phyloP scores from a whole-genome alignment of 2,113 vertebrate genomes.

The Cepphus grylle region DNA sequence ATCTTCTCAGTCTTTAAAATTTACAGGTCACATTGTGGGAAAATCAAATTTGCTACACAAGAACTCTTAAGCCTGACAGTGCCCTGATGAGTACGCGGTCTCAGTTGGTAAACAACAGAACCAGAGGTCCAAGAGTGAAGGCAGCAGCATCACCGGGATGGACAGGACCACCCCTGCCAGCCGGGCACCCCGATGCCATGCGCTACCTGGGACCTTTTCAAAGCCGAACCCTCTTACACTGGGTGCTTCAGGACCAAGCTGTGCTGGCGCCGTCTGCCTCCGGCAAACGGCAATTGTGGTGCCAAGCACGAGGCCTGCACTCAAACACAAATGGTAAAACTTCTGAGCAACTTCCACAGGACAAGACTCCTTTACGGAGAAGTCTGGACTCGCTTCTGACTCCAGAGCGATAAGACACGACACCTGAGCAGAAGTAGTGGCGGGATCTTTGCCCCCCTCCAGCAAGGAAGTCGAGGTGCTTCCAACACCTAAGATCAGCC shows the following conservation, averaged over 20 bases:
- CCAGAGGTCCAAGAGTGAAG: background rate
- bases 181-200: accelerated
- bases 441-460: too few species aligned
- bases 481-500: background rate
- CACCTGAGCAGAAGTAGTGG: background rate
- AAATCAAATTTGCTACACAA: background rate
- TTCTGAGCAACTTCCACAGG: background rate
- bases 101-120: background rate
- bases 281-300: background rate
- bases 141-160: background rate
- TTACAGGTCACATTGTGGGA: background rate
- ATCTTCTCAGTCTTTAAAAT: background rate
- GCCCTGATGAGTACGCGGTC: accelerated
- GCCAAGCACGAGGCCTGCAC: background rate
- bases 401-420: background rate
- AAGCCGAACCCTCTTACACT: background rate
- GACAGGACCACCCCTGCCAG: background rate
- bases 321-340: background rate
- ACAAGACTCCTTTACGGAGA: background rate
- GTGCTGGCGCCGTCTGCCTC: background rate
- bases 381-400: background rate
- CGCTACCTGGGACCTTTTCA: background rate
- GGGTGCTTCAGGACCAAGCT: background rate
- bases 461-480: background rate
- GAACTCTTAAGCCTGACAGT: background rate